Percentiles rank a stretch among this genome's conserved stretches.
Conservation (phyloP, 2,888 invertebrate genomes). For the Cryptocephalus moraei region DNA sequence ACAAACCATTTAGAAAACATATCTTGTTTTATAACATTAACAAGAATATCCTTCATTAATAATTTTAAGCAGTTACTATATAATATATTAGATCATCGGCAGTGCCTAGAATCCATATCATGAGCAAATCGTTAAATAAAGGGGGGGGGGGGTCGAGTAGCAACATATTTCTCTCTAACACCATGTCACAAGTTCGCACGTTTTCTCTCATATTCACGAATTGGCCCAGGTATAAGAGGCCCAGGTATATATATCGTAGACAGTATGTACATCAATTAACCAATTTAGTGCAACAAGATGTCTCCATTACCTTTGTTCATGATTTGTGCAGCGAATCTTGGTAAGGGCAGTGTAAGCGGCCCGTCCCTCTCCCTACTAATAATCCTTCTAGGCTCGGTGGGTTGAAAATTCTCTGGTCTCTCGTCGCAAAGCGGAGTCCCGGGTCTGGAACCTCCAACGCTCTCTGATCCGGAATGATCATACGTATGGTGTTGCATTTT, state of each 20-base stretch:
- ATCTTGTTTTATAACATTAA: too few species aligned
- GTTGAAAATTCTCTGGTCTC: constrained; percentile 60
- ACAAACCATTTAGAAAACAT: too few species aligned
- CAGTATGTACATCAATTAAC: constrained; percentile 27
- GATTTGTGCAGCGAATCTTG: constrained; percentile 66
- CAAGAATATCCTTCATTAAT: too few species aligned
- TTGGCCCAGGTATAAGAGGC: too few species aligned
- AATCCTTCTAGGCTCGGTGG: constrained; percentile 56
- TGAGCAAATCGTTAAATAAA: too few species aligned
- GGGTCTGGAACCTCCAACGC: constrained; percentile 64
- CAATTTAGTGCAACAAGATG: constrained; percentile 5
- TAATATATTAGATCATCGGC: too few species aligned
- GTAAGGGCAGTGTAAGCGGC: constrained; percentile 76
- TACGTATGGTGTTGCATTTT: constrained; percentile 44
- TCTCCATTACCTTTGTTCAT: constrained; percentile 20
- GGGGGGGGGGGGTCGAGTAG: too few species aligned
- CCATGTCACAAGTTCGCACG: too few species aligned
- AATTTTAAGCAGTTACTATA: too few species aligned
- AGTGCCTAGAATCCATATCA: too few species aligned
- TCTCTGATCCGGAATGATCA: constrained; percentile 48
- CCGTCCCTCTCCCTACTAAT: constrained; percentile 44
- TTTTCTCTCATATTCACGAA: too few species aligned
- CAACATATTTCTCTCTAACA: too few species aligned
- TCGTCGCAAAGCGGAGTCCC: constrained; percentile 82
- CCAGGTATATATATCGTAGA: constrained; percentile 17